These are phyloP conservation scores for Pipistrellus nathusii DNA, from an alignment of 2,797 vertebrate genomes.

Conservation along the genomic window DNA sequence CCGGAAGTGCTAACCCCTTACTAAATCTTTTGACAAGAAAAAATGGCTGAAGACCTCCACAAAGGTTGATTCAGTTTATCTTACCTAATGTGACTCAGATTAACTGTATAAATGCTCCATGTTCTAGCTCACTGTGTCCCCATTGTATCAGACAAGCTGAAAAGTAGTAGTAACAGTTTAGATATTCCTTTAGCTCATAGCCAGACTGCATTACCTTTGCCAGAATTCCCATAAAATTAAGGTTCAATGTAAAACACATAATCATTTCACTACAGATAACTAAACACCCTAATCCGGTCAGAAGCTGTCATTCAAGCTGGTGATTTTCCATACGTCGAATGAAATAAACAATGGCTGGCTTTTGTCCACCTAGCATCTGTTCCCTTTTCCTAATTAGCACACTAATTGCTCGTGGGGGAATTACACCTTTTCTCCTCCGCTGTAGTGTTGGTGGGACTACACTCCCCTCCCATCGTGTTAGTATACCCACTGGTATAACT, in stretches of 20 bases:
- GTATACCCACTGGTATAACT: background rate
- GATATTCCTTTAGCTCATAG: background rate
- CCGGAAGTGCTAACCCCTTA: background rate
- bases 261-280: background rate
- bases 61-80: background rate
- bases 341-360: background rate
- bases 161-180: background rate
- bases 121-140: background rate
- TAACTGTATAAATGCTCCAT: background rate
- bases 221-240: slow-evolving; percentile 6
- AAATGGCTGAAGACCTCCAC: background rate
- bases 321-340: background rate
- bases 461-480: background rate
- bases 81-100: background rate
- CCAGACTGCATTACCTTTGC: background rate
- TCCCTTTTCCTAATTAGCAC: background rate
- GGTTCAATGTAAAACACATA: background rate
- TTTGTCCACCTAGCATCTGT: background rate
- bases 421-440: background rate
- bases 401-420: background rate
- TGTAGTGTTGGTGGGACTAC: background rate
- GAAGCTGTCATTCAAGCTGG: background rate
- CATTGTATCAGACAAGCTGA: background rate
- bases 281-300: background rate
- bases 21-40: slow-evolving; percentile 34